Evolutionary conservation across 2,113 vertebrate species (phyloP).

Genomic region (Protomyctophum bolini): DNA sequence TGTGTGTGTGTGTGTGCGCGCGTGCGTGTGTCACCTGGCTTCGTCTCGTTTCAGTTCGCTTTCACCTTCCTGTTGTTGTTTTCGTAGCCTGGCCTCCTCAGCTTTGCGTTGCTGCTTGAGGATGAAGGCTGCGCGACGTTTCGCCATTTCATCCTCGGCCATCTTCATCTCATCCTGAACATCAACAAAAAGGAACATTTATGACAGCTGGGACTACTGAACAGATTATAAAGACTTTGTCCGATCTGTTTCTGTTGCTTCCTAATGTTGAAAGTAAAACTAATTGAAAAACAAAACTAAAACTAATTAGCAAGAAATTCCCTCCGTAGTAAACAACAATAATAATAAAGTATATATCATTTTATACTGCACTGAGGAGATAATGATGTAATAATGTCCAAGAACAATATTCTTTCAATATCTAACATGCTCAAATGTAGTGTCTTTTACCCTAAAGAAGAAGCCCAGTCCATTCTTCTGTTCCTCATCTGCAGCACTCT

Average conservation of each 20-base stretch:
- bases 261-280: no score
- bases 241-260: no score
- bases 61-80: constrained; percentile 89
- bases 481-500: constrained; percentile 75
- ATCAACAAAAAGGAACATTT: not conserved
- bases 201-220: not conserved
- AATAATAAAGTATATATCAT: not conserved
- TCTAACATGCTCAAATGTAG: no score
- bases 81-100: constrained; percentile 87
- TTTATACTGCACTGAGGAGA: no score
- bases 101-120: constrained; percentile 96
- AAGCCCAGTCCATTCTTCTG: constrained; percentile 91
- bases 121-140: constrained; percentile 91
- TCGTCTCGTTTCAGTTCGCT: constrained; percentile 92
- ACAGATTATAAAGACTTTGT: no score
- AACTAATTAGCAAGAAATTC: no score
- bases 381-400: not conserved
- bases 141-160: constrained; percentile 92
- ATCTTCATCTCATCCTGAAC: constrained; percentile 89
- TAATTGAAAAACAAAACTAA: no score
- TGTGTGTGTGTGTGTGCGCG: not conserved
- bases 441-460: constrained; percentile 91
- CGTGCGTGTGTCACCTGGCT: constrained; percentile 79
- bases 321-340: no score
- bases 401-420: no score